These are phyloP conservation scores for Hemitrygon akajei DNA, from an alignment of 2,797 vertebrate genomes.

Conservation along the genomic window DNA sequence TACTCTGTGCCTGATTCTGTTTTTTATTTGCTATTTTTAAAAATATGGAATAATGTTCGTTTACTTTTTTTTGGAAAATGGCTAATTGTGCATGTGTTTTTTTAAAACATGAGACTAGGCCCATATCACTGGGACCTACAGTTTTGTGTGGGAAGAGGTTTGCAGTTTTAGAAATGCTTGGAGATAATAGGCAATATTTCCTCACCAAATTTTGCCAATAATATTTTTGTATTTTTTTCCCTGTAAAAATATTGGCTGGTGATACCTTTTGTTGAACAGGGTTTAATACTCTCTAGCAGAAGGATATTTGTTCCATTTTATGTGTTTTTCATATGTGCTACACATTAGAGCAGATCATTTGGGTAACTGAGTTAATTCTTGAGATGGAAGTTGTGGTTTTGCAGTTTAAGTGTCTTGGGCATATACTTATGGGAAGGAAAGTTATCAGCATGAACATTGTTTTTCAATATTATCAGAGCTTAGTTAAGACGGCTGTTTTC, in stretches of 20 bases:
- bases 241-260: neutral
- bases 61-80: neutral
- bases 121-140: neutral
- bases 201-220: no score
- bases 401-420: neutral
- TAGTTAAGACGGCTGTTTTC: neutral
- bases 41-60: neutral
- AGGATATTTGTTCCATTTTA: neutral
- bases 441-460: no score
- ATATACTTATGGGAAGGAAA: no score
- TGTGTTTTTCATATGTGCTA: neutral
- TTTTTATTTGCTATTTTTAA: neutral
- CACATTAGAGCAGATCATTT: neutral
- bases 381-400: neutral
- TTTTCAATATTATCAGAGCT: no score
- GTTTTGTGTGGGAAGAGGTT: neutral
- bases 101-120: neutral
- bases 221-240: no score
- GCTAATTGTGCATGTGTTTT: neutral
- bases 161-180: neutral
- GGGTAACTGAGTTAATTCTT: neutral
- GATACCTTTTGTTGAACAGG: neutral
- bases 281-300: neutral
- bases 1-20: neutral
- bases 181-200: neutral